Evolutionary conservation across 2,888 invertebrate genomes (phyloP).

Genomic region (Lepidochrysops patricia): DNA sequence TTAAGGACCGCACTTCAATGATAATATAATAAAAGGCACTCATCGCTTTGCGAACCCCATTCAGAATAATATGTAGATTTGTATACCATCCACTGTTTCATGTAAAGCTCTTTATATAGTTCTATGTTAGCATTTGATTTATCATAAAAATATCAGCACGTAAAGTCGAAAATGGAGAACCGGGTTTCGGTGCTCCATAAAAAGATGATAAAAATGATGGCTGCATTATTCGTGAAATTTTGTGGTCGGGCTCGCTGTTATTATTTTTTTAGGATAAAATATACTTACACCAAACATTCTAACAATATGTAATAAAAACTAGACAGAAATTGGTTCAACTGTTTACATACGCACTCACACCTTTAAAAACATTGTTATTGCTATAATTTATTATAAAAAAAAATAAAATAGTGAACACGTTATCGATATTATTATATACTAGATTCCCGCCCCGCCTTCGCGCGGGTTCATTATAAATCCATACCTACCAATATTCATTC

Average conservation of each 20-base stretch:
- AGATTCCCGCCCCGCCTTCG: too few species aligned
- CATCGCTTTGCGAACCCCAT: neutral
- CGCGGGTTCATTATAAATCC: too few species aligned
- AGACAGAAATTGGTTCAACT: too few species aligned
- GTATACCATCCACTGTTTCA: neutral
- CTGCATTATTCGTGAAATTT: neutral
- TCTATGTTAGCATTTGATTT: neutral
- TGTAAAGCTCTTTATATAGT: neutral
- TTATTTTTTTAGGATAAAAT: neutral
- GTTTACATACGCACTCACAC: too few species aligned
- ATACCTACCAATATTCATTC: too few species aligned
- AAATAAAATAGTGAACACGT: too few species aligned
- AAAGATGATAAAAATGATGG: neutral
- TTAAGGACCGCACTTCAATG: conserved; percentile 10
- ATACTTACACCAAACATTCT: conserved; percentile 14
- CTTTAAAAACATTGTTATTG: too few species aligned
- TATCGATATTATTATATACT: too few species aligned
- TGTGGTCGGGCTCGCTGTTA: neutral
- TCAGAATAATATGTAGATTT: conserved; percentile 2
- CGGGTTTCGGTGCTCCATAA: neutral
- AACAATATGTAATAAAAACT: too few species aligned
- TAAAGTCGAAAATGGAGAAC: neutral
- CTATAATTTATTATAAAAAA: too few species aligned
- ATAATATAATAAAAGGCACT: conserved; percentile 6
- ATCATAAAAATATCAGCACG: neutral